Evolutionary conservation across 2,797 vertebrate species (phyloP).

Genomic region (Pelodytes ibericus): DNA sequence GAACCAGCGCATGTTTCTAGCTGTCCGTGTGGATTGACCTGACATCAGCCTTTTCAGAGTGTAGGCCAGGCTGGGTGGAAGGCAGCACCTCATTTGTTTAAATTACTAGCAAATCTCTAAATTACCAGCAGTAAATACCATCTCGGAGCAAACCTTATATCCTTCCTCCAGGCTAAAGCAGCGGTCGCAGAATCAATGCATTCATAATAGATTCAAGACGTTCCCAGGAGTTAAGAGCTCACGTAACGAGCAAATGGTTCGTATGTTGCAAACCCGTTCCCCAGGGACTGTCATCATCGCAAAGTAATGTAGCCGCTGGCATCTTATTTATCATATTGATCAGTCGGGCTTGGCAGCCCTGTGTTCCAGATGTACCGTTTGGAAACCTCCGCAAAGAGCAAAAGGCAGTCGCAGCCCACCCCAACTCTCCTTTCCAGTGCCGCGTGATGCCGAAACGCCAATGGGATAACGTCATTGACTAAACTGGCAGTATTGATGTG

Average conservation of each 20-base stretch:
- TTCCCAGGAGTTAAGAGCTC: slow-evolving; percentile 58
- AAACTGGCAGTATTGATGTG: slow-evolving; percentile 86
- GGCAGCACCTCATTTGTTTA: slow-evolving; percentile 71
- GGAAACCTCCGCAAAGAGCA: slow-evolving; percentile 74
- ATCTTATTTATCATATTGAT: slow-evolving; percentile 65
- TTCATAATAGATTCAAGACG: slow-evolving; percentile 78
- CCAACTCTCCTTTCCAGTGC: no score
- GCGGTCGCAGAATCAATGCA: slow-evolving; percentile 71
- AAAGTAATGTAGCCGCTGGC: slow-evolving; percentile 67
- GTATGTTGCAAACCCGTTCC: slow-evolving; percentile 68
- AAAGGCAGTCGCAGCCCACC: no score
- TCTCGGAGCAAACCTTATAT: slow-evolving; percentile 71
- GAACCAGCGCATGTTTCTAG: no score
- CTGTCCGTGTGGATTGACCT: no score
- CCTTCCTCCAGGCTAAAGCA: no score
- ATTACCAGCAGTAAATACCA: slow-evolving; percentile 76
- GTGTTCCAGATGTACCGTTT: slow-evolving; percentile 81
- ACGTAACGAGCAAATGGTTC: slow-evolving; percentile 66
- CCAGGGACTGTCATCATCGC: slow-evolving; percentile 70
- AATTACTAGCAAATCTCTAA: slow-evolving; percentile 70
- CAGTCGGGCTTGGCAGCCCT: slow-evolving; percentile 65
- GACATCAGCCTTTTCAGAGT: no score
- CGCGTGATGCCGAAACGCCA: no score
- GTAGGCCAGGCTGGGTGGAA: neutral
- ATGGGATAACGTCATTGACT: no score